Evolutionary conservation across 2,888 invertebrate species (phyloP).

Genomic region (Drosophila formosana): DNA sequence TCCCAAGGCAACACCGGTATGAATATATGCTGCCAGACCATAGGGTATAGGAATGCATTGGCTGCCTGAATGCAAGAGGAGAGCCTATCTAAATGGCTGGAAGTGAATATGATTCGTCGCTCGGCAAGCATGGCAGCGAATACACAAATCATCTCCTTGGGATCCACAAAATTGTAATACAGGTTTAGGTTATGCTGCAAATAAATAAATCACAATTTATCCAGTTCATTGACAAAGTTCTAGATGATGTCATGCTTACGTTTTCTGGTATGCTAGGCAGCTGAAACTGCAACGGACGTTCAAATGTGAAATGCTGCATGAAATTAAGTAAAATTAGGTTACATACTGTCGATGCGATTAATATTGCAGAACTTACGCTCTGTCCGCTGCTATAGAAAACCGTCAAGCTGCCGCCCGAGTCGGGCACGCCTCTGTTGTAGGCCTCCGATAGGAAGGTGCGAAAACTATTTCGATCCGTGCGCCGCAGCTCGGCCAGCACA

Average conservation of each 20-base stretch:
- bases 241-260: conserved; percentile 88
- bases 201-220: background rate
- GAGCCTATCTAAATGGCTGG: conserved; percentile 93
- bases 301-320: conserved; percentile 91
- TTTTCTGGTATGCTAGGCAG: conserved; percentile 98
- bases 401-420: conserved; percentile 88
- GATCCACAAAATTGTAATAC: conserved; percentile 98
- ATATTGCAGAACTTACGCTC: conserved; percentile 86
- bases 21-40: conserved; percentile 99
- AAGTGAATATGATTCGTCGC: conserved; percentile 96
- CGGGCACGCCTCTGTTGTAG: conserved; percentile 89
- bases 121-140: conserved; percentile 98
- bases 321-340: conserved; percentile 60
- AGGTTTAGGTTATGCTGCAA: conserved; percentile 97
- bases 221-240: background rate
- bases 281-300: conserved; percentile 92
- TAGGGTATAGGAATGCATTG: conserved; percentile 97
- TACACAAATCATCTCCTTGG: conserved; percentile 96
- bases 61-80: conserved; percentile 98
- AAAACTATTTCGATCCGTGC: conserved; percentile 79
- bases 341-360: background rate
- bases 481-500: conserved; percentile 82
- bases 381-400: conserved; percentile 87
- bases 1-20: conserved; percentile 97
- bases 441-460: conserved; percentile 88